A percentile compares a stretch with the other conserved stretches of the same genome.
These are phyloP conservation scores for Crepidodera aurea DNA, from an alignment of 2,888 invertebrate species.

Conservation along the genomic window DNA sequence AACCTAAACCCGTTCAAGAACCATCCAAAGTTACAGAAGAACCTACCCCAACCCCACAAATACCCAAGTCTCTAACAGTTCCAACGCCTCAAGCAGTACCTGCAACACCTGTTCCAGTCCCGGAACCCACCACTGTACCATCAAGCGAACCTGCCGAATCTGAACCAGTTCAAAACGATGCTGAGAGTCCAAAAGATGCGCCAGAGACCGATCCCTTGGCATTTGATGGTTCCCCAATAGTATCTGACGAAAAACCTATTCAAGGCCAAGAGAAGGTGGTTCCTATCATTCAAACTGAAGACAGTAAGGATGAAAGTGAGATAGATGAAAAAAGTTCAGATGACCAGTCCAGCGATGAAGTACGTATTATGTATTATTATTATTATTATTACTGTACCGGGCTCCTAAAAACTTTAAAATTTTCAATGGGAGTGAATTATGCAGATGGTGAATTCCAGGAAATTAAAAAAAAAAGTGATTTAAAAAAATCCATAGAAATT, in stretches of 20 bases:
- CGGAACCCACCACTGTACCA: slow-evolving; percentile 47
- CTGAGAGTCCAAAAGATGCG: slow-evolving; percentile 14
- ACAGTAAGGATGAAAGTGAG: slow-evolving; percentile 16
- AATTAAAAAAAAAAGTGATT: too few species aligned
- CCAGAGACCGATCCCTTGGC: slow-evolving; percentile 30
- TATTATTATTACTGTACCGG: too few species aligned
- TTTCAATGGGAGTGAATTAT: too few species aligned
- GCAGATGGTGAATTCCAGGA: too few species aligned
- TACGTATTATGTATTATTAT: too few species aligned
- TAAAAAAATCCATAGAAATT: too few species aligned
- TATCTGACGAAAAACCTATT: slow-evolving; percentile 22
- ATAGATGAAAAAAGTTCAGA: slow-evolving; percentile 12
- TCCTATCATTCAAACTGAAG: slow-evolving; percentile 4
- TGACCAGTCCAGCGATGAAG: slow-evolving; percentile 17
- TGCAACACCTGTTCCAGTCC: not conserved
- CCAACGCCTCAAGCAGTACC: slow-evolving; percentile 1
- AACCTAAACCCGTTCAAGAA: slow-evolving; percentile 15
- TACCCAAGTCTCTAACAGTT: not conserved
- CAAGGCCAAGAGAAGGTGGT: slow-evolving; percentile 13
- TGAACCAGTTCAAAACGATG: slow-evolving; percentile 16
- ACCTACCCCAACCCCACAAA: not conserved
- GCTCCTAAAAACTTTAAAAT: too few species aligned
- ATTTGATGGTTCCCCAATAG: slow-evolving; percentile 20
- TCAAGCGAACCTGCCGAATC: slow-evolving; percentile 19
- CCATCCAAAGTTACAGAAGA: not conserved